Conservation (phyloP, 1,140 invertebrate genomes). For the Hylaeus volcanicus region DNA sequence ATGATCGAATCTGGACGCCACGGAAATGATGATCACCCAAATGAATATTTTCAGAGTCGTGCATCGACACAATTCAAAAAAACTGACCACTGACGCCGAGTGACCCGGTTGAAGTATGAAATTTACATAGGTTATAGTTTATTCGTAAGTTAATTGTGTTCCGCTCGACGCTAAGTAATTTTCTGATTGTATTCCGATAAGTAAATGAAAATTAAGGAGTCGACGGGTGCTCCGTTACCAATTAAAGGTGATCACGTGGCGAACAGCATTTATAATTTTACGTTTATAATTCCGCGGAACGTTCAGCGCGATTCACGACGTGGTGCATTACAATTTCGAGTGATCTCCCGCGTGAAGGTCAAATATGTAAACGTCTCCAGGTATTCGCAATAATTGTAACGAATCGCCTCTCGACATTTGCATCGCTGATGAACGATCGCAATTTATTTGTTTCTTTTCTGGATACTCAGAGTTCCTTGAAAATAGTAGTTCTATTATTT, state of each 20-base stretch:
- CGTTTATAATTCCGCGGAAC: slow-evolving; percentile 1
- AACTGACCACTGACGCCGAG: not conserved
- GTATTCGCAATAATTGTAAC: not conserved
- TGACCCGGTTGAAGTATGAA: not conserved
- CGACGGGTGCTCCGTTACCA: not conserved
- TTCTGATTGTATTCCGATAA: slow-evolving; percentile 20
- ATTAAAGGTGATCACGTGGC: not conserved
- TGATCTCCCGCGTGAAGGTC: not conserved
- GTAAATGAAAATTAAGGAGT: slow-evolving; percentile 7
- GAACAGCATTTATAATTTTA: slow-evolving; percentile 11
- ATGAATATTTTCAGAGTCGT: not conserved
- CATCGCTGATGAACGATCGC: not conserved
- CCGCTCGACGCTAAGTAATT: not conserved
- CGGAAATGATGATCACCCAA: no score
- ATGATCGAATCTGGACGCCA: no score
- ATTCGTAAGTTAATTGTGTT: slow-evolving; percentile 23
- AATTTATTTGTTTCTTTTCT: not conserved
- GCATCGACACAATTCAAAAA: not conserved
- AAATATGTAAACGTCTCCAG: not conserved
- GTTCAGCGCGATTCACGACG: no score
- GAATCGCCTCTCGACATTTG: not conserved
- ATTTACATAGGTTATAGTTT: slow-evolving; percentile 41
- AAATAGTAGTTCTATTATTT: no score
- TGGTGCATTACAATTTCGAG: slow-evolving; percentile 5
- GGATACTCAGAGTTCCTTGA: no score